phyloP scores from a whole-genome alignment of 2,113 vertebrate species.

The Rhizomys pruinosus region DNA sequence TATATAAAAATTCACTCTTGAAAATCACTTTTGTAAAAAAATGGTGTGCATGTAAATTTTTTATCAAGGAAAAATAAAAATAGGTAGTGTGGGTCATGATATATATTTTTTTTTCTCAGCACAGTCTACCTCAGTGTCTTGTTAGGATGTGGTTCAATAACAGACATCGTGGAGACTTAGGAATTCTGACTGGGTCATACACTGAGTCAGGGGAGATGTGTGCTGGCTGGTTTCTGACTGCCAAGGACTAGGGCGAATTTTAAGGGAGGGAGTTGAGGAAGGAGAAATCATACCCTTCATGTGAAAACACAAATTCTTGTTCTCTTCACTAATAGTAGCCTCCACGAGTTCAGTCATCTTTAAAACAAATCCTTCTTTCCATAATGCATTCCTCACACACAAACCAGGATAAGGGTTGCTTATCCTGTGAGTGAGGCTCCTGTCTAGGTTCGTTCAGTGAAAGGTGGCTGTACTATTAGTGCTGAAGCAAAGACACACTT shows the following conservation, averaged over 20 bases:
- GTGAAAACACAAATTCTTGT: conserved; percentile 11
- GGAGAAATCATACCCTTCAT: neutral
- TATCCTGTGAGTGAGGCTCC: neutral
- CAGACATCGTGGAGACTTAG: conserved; percentile 77
- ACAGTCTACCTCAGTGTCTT: conserved; percentile 95
- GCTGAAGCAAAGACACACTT: neutral
- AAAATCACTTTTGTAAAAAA: conserved; percentile 84
- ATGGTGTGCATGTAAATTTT: conserved; percentile 80
- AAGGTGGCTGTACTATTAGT: neutral
- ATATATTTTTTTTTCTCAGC: conserved; percentile 88
- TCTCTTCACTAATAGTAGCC: neutral
- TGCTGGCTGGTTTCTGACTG: conserved; percentile 69
- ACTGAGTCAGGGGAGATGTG: conserved; percentile 67
- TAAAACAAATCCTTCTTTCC: neutral
- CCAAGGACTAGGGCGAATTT: conserved; percentile 74
- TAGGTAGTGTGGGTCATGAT: conserved; percentile 82
- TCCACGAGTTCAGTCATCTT: conserved; percentile 36
- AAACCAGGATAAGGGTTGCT: neutral
- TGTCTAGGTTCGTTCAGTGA: neutral
- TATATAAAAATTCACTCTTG: conserved; percentile 91
- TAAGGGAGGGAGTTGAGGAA: conserved; percentile 35
- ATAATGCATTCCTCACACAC: neutral
- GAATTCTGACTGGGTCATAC: conserved; percentile 78
- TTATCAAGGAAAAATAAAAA: conserved; percentile 83
- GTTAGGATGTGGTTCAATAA: conserved; percentile 83